These are phyloP conservation scores for Nomada flava DNA, from an alignment of 2,888 invertebrate species.

Conservation along the genomic window DNA sequence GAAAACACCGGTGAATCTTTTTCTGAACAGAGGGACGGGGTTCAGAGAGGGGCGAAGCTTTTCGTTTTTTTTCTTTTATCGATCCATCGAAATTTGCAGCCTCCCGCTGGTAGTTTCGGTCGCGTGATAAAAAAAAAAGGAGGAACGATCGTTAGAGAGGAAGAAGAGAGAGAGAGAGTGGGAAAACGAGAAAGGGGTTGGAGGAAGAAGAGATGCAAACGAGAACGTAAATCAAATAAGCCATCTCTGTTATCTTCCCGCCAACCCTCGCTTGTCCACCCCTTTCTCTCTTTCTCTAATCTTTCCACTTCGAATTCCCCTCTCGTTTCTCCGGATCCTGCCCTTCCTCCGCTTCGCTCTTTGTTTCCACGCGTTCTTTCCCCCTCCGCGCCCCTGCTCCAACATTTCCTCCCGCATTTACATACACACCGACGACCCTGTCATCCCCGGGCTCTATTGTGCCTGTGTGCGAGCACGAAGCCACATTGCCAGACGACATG, in stretches of 20 bases:
- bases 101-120: conserved; percentile 35
- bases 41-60: conserved; percentile 9
- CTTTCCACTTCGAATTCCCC: conserved; percentile 26
- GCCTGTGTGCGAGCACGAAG: conserved; percentile 47
- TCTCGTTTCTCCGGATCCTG: neutral
- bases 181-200: neutral
- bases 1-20: conserved; percentile 31
- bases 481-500: conserved; percentile 49
- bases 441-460: conserved; percentile 19
- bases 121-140: conserved; percentile 36
- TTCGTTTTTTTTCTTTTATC: conserved; percentile 37
- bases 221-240: conserved; percentile 69
- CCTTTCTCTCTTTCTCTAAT: conserved; percentile 39
- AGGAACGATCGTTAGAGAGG: conserved; percentile 3
- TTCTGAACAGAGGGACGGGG: neutral
- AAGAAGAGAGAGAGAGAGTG: neutral
- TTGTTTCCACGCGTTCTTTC: conserved; percentile 20
- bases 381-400: neutral
- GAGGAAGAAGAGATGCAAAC: conserved; percentile 39
- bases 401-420: conserved; percentile 28
- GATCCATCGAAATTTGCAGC: conserved; percentile 56
- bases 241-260: conserved; percentile 59
- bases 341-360: conserved; percentile 17
- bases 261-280: conserved; percentile 18
- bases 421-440: conserved; percentile 14